These are phyloP conservation scores for Lerema accius DNA, from an alignment of 1,140 invertebrate species.

Conservation along the genomic window DNA sequence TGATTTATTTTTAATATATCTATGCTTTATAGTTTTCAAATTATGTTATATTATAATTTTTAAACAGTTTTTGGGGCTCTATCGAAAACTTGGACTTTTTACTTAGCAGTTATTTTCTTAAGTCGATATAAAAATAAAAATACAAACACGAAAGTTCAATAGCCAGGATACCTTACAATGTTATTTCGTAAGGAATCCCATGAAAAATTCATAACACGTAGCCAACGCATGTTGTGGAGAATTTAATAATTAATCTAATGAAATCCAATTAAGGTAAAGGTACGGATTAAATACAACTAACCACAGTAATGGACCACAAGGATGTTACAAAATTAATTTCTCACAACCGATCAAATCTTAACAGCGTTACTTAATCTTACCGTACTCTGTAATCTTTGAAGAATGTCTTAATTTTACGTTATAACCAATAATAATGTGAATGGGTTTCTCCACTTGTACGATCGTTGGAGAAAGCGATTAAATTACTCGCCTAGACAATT, in stretches of 20 bases:
- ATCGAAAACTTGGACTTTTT: too few species aligned
- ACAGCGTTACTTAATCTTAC: constrained; percentile 27
- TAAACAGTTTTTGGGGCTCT: too few species aligned
- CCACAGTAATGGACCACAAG: not conserved
- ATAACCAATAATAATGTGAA: constrained; percentile 20
- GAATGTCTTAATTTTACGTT: constrained; percentile 32
- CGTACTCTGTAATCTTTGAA: constrained; percentile 23
- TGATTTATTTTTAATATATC: too few species aligned
- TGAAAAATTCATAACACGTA: too few species aligned
- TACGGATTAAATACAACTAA: not conserved
- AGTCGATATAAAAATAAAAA: too few species aligned
- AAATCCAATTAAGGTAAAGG: constrained; percentile 12
- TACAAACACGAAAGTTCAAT: too few species aligned
- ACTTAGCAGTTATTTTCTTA: too few species aligned
- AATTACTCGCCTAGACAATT: too few species aligned
- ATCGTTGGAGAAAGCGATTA: not conserved
- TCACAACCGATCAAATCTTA: constrained; percentile 22
- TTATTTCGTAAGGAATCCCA: not conserved
- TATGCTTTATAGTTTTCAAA: too few species aligned
- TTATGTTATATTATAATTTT: too few species aligned
- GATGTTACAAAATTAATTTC: constrained; percentile 26
- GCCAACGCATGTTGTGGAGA: too few species aligned
- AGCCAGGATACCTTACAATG: too few species aligned
- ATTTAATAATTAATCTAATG: constrained; percentile 11
- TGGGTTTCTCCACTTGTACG: constrained; percentile 3